These are phyloP conservation scores for Sebastes jordani DNA, from an alignment of 2,797 vertebrate species.

Conservation along the genomic window DNA sequence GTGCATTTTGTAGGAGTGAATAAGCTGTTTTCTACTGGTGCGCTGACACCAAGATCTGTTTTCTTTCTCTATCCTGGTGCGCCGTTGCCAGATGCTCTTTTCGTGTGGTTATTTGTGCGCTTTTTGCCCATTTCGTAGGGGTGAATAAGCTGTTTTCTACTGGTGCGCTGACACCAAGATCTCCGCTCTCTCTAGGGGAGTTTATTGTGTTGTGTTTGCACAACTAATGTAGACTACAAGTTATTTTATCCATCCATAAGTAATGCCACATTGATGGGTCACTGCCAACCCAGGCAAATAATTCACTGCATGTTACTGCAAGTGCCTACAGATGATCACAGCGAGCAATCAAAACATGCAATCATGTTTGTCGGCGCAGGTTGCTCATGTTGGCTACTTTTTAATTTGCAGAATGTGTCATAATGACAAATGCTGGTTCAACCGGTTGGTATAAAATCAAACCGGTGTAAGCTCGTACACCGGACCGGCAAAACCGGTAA, in stretches of 20 bases:
- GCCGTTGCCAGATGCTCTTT: background rate
- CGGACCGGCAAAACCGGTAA: no score
- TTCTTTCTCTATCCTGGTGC: background rate
- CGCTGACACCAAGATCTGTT: background rate
- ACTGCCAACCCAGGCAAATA: background rate
- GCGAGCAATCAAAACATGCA: slow-evolving; percentile 11
- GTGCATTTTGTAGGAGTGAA: background rate
- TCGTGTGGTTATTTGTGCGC: background rate
- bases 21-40: background rate
- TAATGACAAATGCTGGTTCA: no score
- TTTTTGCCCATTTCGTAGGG: background rate
- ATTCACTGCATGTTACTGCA: background rate
- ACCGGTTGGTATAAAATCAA: no score
- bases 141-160: background rate
- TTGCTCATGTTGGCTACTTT: no score
- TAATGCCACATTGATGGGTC: background rate
- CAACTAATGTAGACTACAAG: background rate
- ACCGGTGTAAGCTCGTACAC: no score
- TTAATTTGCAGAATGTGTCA: no score
- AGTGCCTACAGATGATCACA: slow-evolving; percentile 31
- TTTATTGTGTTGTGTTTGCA: background rate
- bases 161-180: background rate
- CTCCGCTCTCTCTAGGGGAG: background rate
- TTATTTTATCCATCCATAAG: background rate
- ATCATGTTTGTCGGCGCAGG: no score